These are phyloP conservation scores for Schlechtendalia chinensis DNA, from an alignment of 1,140 invertebrate genomes.

Conservation along the genomic window DNA sequence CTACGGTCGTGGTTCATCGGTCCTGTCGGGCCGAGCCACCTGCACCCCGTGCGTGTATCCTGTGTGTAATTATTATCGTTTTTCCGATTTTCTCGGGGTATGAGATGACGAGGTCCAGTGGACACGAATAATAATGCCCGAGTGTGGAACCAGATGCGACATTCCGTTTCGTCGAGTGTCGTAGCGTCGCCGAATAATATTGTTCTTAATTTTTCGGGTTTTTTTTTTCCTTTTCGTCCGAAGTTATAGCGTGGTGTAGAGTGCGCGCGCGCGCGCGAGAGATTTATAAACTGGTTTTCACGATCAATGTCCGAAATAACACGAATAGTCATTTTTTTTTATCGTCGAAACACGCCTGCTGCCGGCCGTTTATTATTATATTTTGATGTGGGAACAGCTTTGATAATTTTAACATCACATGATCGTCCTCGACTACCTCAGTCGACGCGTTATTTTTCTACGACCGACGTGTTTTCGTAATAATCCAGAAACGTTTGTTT, in stretches of 20 bases:
- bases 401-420: neutral
- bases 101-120: conserved; percentile 9
- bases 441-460: too few relatives aligned
- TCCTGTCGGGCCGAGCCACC: conserved; percentile 3
- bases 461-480: too few relatives aligned
- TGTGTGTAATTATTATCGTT: conserved; percentile 36
- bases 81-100: conserved; percentile 34
- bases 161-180: neutral
- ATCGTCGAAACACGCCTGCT: neutral
- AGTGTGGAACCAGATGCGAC: neutral
- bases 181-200: neutral
- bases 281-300: neutral
- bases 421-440: too few relatives aligned
- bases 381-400: neutral
- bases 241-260: neutral
- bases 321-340: neutral
- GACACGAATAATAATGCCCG: conserved; percentile 32
- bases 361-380: neutral
- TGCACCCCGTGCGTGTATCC: conserved; percentile 31
- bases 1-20: conserved; percentile 42
- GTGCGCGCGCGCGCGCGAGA: too few relatives aligned
- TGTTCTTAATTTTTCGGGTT: neutral
- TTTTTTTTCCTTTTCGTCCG: neutral
- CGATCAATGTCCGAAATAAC: neutral
- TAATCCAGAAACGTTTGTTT: too few relatives aligned